Conservation (phyloP, 23 tunicate species). For the Halocynthia roretzi region DNA sequence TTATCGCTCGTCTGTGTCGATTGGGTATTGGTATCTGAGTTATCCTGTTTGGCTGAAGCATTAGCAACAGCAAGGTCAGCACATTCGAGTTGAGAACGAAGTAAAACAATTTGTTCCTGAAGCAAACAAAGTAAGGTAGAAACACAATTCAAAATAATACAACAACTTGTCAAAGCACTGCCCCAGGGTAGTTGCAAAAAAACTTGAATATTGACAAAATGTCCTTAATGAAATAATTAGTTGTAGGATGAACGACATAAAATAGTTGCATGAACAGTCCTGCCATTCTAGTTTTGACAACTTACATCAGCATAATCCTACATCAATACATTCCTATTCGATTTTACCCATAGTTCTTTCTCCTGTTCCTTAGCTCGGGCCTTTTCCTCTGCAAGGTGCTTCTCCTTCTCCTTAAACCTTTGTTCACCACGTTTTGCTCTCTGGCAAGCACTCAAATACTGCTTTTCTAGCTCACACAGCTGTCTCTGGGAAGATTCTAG, state of each 20-base stretch:
- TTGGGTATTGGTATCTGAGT: slow-evolving; percentile 3
- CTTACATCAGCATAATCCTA: background rate
- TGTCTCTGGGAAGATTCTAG: slow-evolving; percentile 26
- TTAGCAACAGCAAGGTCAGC: slow-evolving; percentile 54
- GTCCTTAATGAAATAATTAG: no score
- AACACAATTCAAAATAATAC: no score
- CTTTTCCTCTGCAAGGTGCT: slow-evolving; percentile 16
- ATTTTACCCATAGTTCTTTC: slow-evolving; percentile 15
- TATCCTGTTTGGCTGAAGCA: slow-evolving; percentile 21
- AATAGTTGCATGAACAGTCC: no score
- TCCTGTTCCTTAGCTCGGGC: slow-evolving; percentile 48
- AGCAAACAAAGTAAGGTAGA: no score
- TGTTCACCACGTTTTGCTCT: slow-evolving; percentile 35
- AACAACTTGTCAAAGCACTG: no score
- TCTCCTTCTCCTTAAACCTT: slow-evolving; percentile 27
- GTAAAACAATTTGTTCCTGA: slow-evolving; percentile 34
- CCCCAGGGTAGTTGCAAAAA: no score
- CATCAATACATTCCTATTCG: slow-evolving; percentile 19
- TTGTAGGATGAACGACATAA: no score
- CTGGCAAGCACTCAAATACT: slow-evolving; percentile 42
- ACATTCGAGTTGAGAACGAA: slow-evolving; percentile 54
- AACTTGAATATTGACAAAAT: no score
- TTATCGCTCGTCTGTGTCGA: slow-evolving; percentile 29
- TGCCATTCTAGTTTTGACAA: background rate
- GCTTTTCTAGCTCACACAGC: slow-evolving; percentile 36